phyloP scores from a whole-genome alignment of 2,888 invertebrate species.

The Cheilosia soror region DNA sequence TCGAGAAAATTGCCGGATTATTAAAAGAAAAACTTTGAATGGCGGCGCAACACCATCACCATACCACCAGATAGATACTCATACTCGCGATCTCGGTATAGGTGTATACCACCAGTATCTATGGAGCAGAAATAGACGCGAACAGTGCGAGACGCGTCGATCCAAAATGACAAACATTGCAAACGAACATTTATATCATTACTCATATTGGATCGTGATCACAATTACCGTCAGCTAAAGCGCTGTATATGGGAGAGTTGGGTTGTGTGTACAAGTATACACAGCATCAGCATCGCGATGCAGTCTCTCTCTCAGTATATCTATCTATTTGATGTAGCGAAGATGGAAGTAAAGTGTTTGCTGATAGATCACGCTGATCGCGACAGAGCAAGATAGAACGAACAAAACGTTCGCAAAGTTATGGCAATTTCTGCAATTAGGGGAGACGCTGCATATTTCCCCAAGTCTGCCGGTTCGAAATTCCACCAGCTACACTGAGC shows the following conservation, averaged over 20 bases:
- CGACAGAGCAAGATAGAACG: constrained; percentile 5
- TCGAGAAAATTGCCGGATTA: constrained; percentile 20
- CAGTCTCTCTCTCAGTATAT: constrained; percentile 1
- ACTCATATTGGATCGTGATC: constrained; percentile 66
- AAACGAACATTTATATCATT: constrained; percentile 60
- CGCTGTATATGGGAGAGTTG: constrained; percentile 14
- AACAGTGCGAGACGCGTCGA: constrained; percentile 52
- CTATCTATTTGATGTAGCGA: constrained; percentile 18
- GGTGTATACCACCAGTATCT: not conserved
- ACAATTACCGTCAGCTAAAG: constrained; percentile 59
- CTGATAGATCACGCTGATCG: constrained; percentile 52
- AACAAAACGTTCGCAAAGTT: constrained; percentile 12
- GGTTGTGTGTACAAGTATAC: not conserved
- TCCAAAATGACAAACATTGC: constrained; percentile 58
- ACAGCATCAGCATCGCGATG: not conserved
- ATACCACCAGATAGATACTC: constrained; percentile 3
- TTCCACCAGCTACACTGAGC: constrained; percentile 3
- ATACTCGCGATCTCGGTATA: not conserved
- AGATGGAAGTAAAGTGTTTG: constrained; percentile 15
- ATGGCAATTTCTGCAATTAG: constrained; percentile 61
- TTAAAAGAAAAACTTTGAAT: constrained; percentile 37
- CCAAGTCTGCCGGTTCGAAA: constrained; percentile 28
- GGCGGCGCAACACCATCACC: constrained; percentile 18
- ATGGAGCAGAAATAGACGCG: constrained; percentile 28
- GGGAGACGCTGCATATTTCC: constrained; percentile 53